Percentiles rank a stretch among this genome's conserved stretches.
These are phyloP conservation scores for Melanophora roralis DNA, from an alignment of 2,888 invertebrate species.

Conservation along the genomic window DNA sequence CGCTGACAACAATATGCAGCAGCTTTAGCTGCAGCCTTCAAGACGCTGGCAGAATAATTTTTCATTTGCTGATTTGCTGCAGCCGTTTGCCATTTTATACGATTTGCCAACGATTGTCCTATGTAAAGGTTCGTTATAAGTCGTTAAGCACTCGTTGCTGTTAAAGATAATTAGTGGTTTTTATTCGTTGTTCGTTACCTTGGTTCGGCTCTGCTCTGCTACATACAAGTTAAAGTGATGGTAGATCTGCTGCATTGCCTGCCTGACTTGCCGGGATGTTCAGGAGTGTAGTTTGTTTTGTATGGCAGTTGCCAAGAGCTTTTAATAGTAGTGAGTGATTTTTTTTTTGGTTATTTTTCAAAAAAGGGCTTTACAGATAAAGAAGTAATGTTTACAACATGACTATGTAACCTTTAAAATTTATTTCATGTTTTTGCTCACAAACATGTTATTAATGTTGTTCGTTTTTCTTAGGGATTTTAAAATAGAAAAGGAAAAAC, in stretches of 20 bases:
- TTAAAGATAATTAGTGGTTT: not conserved
- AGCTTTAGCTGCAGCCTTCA: constrained; percentile 29
- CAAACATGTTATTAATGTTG: not conserved
- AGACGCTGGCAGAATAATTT: constrained; percentile 26
- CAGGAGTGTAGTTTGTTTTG: constrained; percentile 9
- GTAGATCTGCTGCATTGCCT: constrained; percentile 30
- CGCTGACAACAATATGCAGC: constrained; percentile 49
- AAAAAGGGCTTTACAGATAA: not conserved
- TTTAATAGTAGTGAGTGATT: constrained; percentile 15
- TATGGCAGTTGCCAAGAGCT: constrained; percentile 51
- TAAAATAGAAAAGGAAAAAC: constrained; percentile 3
- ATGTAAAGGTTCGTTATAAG: not conserved
- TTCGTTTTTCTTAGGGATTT: not conserved
- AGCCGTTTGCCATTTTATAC: constrained; percentile 14
- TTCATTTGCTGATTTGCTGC: not conserved
- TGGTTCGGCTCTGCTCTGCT: constrained; percentile 48
- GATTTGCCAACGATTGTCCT: constrained; percentile 3
- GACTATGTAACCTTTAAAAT: constrained; percentile 58
- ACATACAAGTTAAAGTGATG: not conserved
- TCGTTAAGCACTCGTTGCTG: constrained; percentile 29
- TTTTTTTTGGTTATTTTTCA: not conserved
- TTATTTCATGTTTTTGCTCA: not conserved
- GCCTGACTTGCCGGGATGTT: constrained; percentile 34
- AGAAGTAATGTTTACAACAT: constrained; percentile 22
- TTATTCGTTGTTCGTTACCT: not conserved